phyloP scores from a whole-genome alignment of 2,113 vertebrate genomes.

The Amblyornis subalaris region DNA sequence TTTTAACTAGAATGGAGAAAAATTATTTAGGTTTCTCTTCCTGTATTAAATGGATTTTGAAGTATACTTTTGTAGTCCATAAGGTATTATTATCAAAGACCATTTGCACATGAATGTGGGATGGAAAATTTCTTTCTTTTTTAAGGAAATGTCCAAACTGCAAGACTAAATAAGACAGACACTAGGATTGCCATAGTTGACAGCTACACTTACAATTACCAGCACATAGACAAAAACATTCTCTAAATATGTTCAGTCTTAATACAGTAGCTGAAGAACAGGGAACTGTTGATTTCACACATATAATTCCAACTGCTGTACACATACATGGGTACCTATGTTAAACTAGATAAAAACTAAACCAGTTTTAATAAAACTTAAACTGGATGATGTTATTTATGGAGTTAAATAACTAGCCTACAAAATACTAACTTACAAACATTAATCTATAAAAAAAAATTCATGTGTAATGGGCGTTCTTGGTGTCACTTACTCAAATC shows the following conservation, averaged over 20 bases:
- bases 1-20: not conserved
- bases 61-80: not conserved
- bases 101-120: not conserved
- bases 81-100: not conserved
- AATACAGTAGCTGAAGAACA: conserved; percentile 24
- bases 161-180: not conserved
- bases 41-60: not conserved
- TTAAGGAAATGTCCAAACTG: not conserved
- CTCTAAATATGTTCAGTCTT: not conserved
- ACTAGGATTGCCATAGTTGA: not conserved
- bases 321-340: not conserved
- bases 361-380: not conserved
- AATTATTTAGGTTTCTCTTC: not conserved
- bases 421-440: not conserved
- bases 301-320: not conserved
- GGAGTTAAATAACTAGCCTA: not conserved
- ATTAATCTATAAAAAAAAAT: not conserved
- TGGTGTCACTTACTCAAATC: not conserved
- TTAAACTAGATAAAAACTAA: not conserved
- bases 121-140: not conserved
- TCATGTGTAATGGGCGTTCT: not conserved
- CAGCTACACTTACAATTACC: not conserved
- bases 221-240: not conserved
- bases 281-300: not conserved
- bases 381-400: not conserved